Evolutionary conservation across 2,797 vertebrate genomes (phyloP).

Genomic region (Otus scops): DNA sequence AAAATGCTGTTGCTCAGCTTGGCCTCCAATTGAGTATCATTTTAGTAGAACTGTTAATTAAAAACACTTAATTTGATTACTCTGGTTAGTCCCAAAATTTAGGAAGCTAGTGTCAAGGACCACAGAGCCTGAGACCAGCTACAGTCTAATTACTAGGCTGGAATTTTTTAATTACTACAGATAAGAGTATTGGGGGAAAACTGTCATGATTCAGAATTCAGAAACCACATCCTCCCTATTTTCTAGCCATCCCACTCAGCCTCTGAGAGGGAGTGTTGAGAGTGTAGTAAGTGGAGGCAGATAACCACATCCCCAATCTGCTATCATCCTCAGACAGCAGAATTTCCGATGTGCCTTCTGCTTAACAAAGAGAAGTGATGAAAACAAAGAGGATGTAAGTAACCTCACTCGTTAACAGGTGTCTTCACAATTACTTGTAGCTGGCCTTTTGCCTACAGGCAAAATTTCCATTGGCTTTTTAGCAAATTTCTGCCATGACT

Average conservation of each 20-base stretch:
- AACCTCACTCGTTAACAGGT: not conserved
- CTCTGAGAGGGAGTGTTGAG: conserved; percentile 20
- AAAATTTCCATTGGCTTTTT: conserved; percentile 16
- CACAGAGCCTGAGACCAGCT: not conserved
- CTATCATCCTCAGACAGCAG: conserved; percentile 28
- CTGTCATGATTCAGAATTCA: conserved; percentile 34
- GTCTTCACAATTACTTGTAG: not conserved
- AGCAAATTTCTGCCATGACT: not conserved
- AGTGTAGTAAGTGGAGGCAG: conserved; percentile 6
- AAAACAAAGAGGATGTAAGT: conserved; percentile 8
- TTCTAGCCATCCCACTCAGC: conserved; percentile 42
- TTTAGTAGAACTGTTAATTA: conserved; percentile 22
- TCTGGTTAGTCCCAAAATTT: conserved; percentile 31
- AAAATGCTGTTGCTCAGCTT: not conserved
- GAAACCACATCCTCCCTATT: conserved; percentile 63
- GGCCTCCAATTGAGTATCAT: not conserved
- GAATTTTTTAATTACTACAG: conserved; percentile 38
- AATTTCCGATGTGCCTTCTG: conserved; percentile 50
- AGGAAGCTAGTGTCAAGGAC: not conserved
- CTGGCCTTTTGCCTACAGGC: not conserved
- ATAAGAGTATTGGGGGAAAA: conserved; percentile 14
- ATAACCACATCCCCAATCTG: conserved; percentile 61
- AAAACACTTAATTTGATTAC: conserved; percentile 9
- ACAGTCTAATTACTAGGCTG: not conserved
- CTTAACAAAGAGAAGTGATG: conserved; percentile 19